Conservation (phyloP, 2,797 vertebrate genomes). For the Acanthurus tractus region DNA sequence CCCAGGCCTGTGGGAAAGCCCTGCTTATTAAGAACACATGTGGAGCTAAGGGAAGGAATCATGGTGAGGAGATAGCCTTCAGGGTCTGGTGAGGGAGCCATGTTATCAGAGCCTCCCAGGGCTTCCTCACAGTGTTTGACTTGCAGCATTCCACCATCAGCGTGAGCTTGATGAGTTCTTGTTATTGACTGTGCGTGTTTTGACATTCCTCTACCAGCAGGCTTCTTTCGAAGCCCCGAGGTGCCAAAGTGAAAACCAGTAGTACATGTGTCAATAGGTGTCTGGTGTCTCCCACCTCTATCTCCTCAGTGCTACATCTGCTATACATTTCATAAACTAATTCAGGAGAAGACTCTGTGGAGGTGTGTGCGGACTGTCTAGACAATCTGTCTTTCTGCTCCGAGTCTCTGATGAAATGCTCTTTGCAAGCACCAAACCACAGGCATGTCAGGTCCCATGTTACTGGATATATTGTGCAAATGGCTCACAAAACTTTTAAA, state of each 20-base stretch:
- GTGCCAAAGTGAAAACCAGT: constrained; percentile 85
- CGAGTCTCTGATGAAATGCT: constrained; percentile 56
- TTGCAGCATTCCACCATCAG: constrained; percentile 83
- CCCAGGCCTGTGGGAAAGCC: constrained; percentile 67
- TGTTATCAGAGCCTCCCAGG: constrained; percentile 82
- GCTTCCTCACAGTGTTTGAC: constrained; percentile 77
- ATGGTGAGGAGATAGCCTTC: constrained; percentile 73
- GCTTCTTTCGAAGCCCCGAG: constrained; percentile 80
- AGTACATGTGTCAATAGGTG: constrained; percentile 85
- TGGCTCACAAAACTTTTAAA: not conserved
- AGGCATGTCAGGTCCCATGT: constrained; percentile 39
- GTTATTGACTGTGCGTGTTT: constrained; percentile 83
- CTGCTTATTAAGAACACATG: constrained; percentile 84
- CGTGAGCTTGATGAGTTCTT: constrained; percentile 78
- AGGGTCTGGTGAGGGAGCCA: constrained; percentile 69
- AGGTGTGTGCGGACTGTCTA: constrained; percentile 67
- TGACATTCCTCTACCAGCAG: constrained; percentile 83
- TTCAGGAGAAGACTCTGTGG: constrained; percentile 71
- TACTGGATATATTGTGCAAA: constrained; percentile 30
- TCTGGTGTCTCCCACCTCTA: constrained; percentile 79
- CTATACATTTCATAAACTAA: constrained; percentile 77
- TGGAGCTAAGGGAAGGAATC: constrained; percentile 67
- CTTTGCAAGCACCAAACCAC: constrained; percentile 36
- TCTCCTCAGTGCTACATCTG: constrained; percentile 80
- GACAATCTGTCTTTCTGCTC: constrained; percentile 66